A percentile compares a stretch with the other conserved stretches of the same genome.
Conservation (phyloP, 2,888 invertebrate genomes). For the Pseudanteris insignis region DNA sequence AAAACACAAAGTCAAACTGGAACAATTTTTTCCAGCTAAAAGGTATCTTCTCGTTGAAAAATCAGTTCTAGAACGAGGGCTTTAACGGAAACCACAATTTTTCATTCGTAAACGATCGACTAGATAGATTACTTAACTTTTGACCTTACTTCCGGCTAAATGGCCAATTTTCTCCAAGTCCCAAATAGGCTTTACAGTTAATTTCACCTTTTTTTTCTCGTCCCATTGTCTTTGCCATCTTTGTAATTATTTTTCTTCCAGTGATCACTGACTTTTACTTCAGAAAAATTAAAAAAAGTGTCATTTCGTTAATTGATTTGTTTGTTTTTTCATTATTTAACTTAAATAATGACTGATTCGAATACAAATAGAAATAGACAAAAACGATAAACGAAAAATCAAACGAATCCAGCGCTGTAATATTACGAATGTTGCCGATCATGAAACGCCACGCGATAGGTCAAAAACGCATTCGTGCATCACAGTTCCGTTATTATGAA, state of each 20-base stretch:
- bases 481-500: constrained; percentile 30
- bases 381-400: too few species aligned
- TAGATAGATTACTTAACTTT: constrained; percentile 27
- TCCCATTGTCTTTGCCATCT: too few species aligned
- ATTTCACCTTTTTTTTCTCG: not conserved
- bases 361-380: constrained; percentile 24
- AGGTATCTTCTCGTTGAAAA: too few species aligned
- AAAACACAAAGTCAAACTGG: too few species aligned
- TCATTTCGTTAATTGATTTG: constrained; percentile 10
- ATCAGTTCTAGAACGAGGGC: not conserved
- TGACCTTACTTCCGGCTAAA: constrained; percentile 28
- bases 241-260: too few species aligned
- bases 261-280: too few species aligned
- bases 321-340: too few species aligned
- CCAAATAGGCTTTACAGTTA: constrained; percentile 10
- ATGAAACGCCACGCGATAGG: constrained; percentile 28
- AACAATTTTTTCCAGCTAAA: too few species aligned
- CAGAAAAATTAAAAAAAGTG: too few species aligned
- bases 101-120: constrained; percentile 15
- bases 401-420: constrained; percentile 33
- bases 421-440: constrained; percentile 38
- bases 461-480: constrained; percentile 36
- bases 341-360: too few species aligned
- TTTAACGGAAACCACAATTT: constrained; percentile 25
- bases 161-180: constrained; percentile 17